Evolutionary conservation across 2,797 vertebrate genomes (phyloP), one percentile per base, ranked within the genome.

Genomic region (Microtus obscurus): DNA sequence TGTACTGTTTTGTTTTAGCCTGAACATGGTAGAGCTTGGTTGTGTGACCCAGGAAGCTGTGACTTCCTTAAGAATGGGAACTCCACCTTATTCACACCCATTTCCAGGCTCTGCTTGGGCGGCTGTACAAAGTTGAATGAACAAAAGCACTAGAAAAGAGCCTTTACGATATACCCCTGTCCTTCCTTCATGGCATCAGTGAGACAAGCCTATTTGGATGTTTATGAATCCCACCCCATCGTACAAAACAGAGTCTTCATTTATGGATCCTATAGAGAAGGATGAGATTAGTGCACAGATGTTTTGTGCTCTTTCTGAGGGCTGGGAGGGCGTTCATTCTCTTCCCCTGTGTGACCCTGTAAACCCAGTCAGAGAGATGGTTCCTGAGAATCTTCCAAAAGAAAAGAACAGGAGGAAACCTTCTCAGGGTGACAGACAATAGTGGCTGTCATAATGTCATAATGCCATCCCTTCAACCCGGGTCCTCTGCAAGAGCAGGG

Each of bases 331-430:
- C 21, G 25, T 6, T 2, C 37, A 56, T 91, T 88, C 56, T 95
- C 12, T 69, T 31, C 77, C 59, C 81, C 86, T 95, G 12, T 91
- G n/a, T 29, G 89, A 93, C 37, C 87, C 53, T 73, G 13, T 53
- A 69, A 71, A 90, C 77, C 67, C 53, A 97, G 93, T 74, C 92
- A 63, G 95, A 86, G 85, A 94, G 86, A 34, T 40, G 88, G 37
- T n/a, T 34, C 16, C 95, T 93, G 85, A 96, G 93, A 95, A 96
- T 80, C 78, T 93, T 67, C 87, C 91, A 87, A 83, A 94, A 95
- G 51, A 91, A 96, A 82, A 93, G 93, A 95, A 95, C 95, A 92
- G 94, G 45, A 29, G 86, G 78, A 80, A 82, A 48, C 63, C 63
- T 86, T 51, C 78, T 78, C 67, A 82, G 74, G 43, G 81, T 87